Base-by-base conservation (phyloP, 1,140 invertebrate species). In the Cotesia typhae region DNA sequence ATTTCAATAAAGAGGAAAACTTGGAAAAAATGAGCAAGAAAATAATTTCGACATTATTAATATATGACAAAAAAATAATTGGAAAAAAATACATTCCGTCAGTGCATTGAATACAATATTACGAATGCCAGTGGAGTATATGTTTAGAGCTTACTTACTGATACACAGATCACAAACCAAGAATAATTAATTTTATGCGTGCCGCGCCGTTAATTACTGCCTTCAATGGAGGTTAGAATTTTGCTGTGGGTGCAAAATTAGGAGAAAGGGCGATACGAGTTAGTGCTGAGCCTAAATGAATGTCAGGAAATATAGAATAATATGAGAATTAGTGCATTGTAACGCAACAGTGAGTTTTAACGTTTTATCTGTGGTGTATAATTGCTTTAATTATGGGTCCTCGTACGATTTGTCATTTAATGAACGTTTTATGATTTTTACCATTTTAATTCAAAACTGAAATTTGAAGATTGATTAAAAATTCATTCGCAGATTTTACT, bases 151-250 rank as follows among this genome's bases (percentile, higher is more conserved):
- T 65, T 65, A 72, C 71, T 55, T 72, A 65, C 65, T 67, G 57
- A 65, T 65, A 72, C 65, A 61, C 14, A 51, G 65, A 52, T 14
- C 38, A 38, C 65, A 67, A 72, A 72, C 65, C 65, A 65, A 72
- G 65, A 72, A 72, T 72, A 72, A 72, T 72, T 72, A 72, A 72
- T 72, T 72, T 67, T 61, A 57, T 65, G 51, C 65, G 53, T 12
- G 71, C 65, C 60, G 67, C 57, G 55, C 52, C 57, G 71, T 72
- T 72, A 61, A 72, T 72, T 72, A 72, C 70, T 12, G 60, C 53
- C 65, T 41, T 67, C 71, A 67, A 72, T 72, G 65, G 67, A 67
- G 38, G 71, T 63, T 67, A 59, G 60, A 72, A 53, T 67, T 72
- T 63, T 38, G 60, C 65, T 36, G 55, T 41, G 38, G 35, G 14